A percentile compares a stretch with the other conserved stretches of the same genome.
Evolutionary conservation across 2,797 vertebrate genomes (phyloP).

Genomic region (Ispidina lecontei): DNA sequence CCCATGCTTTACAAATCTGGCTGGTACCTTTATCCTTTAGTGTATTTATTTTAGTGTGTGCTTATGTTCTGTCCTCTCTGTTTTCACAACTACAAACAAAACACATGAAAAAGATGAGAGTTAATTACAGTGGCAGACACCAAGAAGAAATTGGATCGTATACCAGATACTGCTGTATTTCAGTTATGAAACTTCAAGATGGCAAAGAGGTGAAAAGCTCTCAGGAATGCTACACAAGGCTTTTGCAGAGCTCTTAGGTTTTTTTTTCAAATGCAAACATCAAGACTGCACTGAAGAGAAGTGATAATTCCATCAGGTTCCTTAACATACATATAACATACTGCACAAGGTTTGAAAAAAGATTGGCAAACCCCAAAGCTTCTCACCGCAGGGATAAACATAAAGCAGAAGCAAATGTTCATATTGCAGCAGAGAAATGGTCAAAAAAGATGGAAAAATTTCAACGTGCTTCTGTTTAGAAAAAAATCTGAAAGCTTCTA

Average conservation of each 20-base stretch:
- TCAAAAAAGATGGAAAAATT: constrained; percentile 10
- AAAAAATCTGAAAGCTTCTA: background rate
- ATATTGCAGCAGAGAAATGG: background rate
- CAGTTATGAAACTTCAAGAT: background rate
- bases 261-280: background rate
- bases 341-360: background rate
- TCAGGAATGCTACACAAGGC: background rate
- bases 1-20: background rate
- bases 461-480: background rate
- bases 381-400: background rate
- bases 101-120: background rate
- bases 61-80: background rate
- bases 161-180: background rate
- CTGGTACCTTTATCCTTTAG: background rate
- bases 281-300: background rate
- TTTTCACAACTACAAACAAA: background rate
- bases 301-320: background rate
- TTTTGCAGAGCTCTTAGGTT: background rate
- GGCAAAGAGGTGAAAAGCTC: background rate
- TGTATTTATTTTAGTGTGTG: background rate
- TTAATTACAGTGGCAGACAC: background rate
- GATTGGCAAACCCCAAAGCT: background rate
- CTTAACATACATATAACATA: background rate
- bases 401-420: constrained; percentile 21
- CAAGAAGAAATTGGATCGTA: background rate